phyloP scores from a whole-genome alignment of 2,797 vertebrate genomes.

The Crocodylus rhombifer region DNA sequence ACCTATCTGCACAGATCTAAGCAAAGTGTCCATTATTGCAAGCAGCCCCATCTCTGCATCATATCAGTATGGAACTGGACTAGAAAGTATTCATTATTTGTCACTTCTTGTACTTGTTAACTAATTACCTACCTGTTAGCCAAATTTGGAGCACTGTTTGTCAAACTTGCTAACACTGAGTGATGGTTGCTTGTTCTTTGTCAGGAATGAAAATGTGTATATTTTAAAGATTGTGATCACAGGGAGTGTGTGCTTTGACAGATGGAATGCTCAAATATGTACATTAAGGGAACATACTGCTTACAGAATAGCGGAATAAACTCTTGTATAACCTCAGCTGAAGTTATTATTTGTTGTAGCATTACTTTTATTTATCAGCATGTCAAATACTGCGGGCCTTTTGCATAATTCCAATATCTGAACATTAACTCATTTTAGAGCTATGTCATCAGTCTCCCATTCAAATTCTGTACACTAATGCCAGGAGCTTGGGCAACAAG shows the following conservation, averaged over 20 bases:
- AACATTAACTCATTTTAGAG: slow-evolving; percentile 67
- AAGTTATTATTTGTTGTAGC: background rate
- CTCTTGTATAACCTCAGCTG: background rate
- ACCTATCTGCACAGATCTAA: background rate
- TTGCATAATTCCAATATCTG: slow-evolving; percentile 54
- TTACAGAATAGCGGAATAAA: background rate
- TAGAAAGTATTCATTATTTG: background rate
- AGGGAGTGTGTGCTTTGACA: slow-evolving; percentile 6
- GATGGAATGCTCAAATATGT: background rate
- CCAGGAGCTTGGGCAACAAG: too few species aligned
- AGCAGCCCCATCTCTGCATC: background rate
- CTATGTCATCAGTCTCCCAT: slow-evolving; percentile 33
- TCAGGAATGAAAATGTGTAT: background rate
- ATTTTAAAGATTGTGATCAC: background rate
- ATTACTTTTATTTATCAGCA: background rate
- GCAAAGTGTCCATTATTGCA: background rate
- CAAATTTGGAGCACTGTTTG: background rate
- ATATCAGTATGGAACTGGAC: background rate
- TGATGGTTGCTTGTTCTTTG: background rate
- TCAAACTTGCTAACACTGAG: background rate
- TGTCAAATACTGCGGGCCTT: slow-evolving; percentile 33
- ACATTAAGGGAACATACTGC: background rate
- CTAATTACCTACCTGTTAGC: too few species aligned
- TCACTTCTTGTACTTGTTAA: too few species aligned
- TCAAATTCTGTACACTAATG: slow-evolving; percentile 28